Base-by-base conservation (phyloP, 2,113 vertebrate genomes). In the Peromyscus maniculatus region DNA sequence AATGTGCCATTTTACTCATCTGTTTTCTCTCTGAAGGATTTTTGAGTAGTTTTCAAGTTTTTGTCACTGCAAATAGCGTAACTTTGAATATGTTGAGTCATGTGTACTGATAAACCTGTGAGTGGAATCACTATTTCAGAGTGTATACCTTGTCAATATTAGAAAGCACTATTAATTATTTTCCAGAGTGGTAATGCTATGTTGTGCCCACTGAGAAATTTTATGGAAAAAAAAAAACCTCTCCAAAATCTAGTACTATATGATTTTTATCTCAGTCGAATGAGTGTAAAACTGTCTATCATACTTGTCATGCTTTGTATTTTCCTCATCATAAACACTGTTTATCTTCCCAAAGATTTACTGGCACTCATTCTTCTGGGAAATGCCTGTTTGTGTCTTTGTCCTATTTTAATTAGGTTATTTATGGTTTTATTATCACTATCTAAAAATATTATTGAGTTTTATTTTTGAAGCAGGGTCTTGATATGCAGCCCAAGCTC, bases 361-460 rank as follows among this genome's bases (percentile, higher is more conserved):
- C 28, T 66, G 69, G 49, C 5, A 87, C 6, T 28, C 17, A 15
- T 87, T 13, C 2, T 69, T 90, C 52, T 96, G 62, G 77, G 75
- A 97, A 74, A 78, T 79, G 26, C 77, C 69, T 95, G 22, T 94
- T 94, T 28, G 15, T 62, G 52, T 46, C 71, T 89, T 89, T 91
- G 95, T 46, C 36, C 72, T 82, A 74, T 93, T 97, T 93, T 64
- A 43, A 86, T 89, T 87, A n/a, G 26, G 64, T 89, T 52, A 62
- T 9, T 62, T 17, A 28, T 72, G 5, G 77, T 80, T 87, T 72
- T 89, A 74, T 89, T 33, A 36, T n/a, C 12, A 24, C 19, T 89
- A 62, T 46, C n/a, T 43, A 74, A 71, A 72, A 89, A 89, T 72
- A 66, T 92, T 83, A 46, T 89, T 84, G 24, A 64, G 21, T 59